These are phyloP conservation scores for Poeciliopsis infans DNA, from an alignment of 2,797 vertebrate genomes.

Conservation along the genomic window DNA sequence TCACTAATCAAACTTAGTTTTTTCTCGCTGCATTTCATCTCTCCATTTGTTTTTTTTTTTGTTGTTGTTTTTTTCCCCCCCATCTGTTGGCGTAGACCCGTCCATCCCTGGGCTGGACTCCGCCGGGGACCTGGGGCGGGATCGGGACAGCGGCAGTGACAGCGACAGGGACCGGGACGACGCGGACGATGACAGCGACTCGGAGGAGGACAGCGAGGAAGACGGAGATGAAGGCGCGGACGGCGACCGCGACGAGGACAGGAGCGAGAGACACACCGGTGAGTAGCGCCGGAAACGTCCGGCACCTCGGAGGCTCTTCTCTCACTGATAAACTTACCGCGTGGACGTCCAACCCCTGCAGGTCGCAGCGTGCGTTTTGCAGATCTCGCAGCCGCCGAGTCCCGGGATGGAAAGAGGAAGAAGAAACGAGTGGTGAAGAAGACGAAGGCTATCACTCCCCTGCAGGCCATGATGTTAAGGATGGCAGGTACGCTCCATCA, in stretches of 20 bases:
- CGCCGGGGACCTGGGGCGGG: conserved; percentile 66
- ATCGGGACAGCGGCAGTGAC: conserved; percentile 83
- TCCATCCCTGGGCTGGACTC: conserved; percentile 68
- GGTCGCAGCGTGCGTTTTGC: conserved; percentile 95
- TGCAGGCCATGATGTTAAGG: conserved; percentile 98
- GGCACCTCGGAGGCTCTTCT: neutral
- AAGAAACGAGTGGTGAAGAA: conserved; percentile 89
- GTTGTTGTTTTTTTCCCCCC: too few species aligned
- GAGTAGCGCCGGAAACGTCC: conserved; percentile 20
- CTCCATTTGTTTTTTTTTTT: too few species aligned
- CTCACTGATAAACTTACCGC: neutral
- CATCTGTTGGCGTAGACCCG: conserved; percentile 48
- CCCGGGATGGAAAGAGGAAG: conserved; percentile 85
- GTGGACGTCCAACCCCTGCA: conserved; percentile 43
- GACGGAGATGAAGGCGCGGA: conserved; percentile 72
- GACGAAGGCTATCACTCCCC: conserved; percentile 94
- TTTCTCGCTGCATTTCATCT: neutral
- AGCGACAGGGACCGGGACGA: conserved; percentile 89
- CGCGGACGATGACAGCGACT: conserved; percentile 89
- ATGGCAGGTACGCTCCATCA: conserved; percentile 88
- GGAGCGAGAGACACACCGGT: conserved; percentile 70
- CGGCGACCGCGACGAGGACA: conserved; percentile 68
- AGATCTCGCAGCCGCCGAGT: conserved; percentile 83
- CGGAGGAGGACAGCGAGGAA: conserved; percentile 90
- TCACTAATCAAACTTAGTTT: neutral